phyloP scores from a whole-genome alignment of 2,888 invertebrate species.

The Xestia rhomboidea region DNA sequence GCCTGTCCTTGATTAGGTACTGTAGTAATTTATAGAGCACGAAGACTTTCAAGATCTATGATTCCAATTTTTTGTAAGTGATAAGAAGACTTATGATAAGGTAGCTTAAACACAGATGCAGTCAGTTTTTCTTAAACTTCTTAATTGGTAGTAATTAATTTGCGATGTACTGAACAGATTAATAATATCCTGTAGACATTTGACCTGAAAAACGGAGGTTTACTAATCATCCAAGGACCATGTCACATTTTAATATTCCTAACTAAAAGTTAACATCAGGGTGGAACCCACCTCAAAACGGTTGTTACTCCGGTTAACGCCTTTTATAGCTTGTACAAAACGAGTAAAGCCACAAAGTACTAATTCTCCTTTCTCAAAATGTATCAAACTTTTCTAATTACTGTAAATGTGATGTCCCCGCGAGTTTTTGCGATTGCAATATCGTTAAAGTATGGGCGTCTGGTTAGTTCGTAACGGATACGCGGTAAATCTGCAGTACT shows the following conservation, averaged over 20 bases:
- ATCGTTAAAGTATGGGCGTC: slow-evolving; percentile 71
- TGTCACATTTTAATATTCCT: slow-evolving; percentile 34
- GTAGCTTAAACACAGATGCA: neutral
- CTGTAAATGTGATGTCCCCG: slow-evolving; percentile 83
- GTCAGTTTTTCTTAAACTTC: neutral
- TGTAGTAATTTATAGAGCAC: neutral
- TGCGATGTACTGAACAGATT: neutral
- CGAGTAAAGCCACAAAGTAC: slow-evolving; percentile 87
- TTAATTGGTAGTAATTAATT: neutral
- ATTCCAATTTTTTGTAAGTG: neutral
- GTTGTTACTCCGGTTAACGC: slow-evolving; percentile 78
- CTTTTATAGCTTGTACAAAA: slow-evolving; percentile 81
- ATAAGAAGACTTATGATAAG: too few species aligned
- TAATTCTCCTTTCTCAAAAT: slow-evolving; percentile 86
- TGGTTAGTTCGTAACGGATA: slow-evolving; percentile 56
- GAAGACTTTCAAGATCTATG: neutral
- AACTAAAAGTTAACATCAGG: slow-evolving; percentile 43
- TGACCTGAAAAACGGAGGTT: neutral
- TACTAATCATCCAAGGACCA: neutral
- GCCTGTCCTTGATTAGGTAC: neutral
- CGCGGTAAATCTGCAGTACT: slow-evolving; percentile 34
- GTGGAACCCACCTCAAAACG: slow-evolving; percentile 62
- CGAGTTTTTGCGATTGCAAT: slow-evolving; percentile 81
- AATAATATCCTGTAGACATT: neutral
- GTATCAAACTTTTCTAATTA: slow-evolving; percentile 89